Conservation (phyloP, 1,140 invertebrate genomes). For the Drosophila elegans region DNA sequence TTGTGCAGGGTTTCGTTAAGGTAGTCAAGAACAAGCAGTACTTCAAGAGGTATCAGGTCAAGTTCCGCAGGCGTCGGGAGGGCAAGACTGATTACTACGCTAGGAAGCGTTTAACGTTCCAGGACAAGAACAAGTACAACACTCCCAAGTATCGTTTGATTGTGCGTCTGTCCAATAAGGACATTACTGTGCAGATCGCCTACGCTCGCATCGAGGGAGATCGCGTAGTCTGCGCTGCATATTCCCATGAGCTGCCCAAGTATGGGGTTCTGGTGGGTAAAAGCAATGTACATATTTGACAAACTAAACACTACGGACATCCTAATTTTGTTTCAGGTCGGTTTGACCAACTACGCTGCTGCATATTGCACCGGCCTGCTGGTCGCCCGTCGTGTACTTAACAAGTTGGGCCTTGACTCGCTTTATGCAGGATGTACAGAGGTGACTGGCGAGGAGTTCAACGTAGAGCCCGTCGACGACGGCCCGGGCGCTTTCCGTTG, state of each 20-base stretch:
- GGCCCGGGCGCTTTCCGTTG: conserved; percentile 98
- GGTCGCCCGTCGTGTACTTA: conserved; percentile 96
- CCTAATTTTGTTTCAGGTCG: conserved; percentile 87
- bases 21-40: conserved; percentile 99
- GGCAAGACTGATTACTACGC: conserved; percentile 99
- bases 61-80: conserved; percentile 97
- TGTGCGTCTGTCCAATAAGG: conserved; percentile 98
- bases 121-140: conserved; percentile 99
- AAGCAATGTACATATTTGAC: neutral
- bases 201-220: conserved; percentile 99
- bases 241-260: conserved; percentile 97
- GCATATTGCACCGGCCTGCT: conserved; percentile 99
- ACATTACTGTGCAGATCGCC: conserved; percentile 99
- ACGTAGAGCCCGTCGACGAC: conserved; percentile 96
- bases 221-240: conserved; percentile 97
- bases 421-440: conserved; percentile 96
- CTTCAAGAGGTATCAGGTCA: conserved; percentile 99
- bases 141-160: conserved; percentile 99
- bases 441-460: conserved; percentile 97
- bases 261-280: conserved; percentile 93
- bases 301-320: neutral
- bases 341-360: conserved; percentile 99
- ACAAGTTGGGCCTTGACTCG: conserved; percentile 95
- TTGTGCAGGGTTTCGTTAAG: conserved; percentile 97
- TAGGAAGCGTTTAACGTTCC: conserved; percentile 97